phyloP scores from a whole-genome alignment of 1,140 invertebrate species.

The Aphelenchoides besseyi region DNA sequence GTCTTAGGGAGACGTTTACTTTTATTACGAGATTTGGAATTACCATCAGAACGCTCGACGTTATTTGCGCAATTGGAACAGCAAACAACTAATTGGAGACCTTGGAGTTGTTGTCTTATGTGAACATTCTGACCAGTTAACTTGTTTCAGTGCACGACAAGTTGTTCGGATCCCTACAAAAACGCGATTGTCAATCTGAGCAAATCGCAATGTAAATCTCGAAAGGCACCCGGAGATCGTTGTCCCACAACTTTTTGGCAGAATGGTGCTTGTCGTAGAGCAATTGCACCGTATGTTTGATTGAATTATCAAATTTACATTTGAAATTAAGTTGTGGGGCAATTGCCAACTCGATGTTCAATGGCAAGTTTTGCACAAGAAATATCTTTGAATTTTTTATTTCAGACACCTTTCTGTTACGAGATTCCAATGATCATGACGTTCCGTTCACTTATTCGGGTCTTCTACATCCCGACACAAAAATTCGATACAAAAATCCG shows the following conservation, averaged over 20 bases:
- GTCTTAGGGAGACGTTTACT: slow-evolving; percentile 77
- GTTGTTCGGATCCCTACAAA: slow-evolving; percentile 12
- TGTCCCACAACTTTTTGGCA: not conserved
- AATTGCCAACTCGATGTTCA: slow-evolving; percentile 95
- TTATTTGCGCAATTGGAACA: slow-evolving; percentile 94
- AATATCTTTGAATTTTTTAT: not conserved
- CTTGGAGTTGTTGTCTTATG: slow-evolving; percentile 4
- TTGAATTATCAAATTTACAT: slow-evolving; percentile 67
- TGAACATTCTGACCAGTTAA: not conserved
- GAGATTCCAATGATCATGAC: not conserved
- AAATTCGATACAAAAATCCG: slow-evolving; percentile 13
- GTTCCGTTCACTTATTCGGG: slow-evolving; percentile 10
- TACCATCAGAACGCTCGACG: slow-evolving; percentile 97
- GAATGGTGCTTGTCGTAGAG: not conserved
- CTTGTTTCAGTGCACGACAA: slow-evolving; percentile 2
- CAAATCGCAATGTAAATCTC: not conserved
- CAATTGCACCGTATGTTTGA: not conserved
- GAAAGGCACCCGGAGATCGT: slow-evolving; percentile 2
- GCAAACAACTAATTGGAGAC: slow-evolving; percentile 81
- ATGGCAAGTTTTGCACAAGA: slow-evolving; percentile 68
- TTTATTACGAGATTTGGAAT: slow-evolving; percentile 94
- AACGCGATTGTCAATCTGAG: not conserved
- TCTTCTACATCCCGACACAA: not conserved
- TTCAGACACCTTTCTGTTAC: not conserved
- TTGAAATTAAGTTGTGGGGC: slow-evolving; percentile 78